These are phyloP conservation scores for Rhyacophila evoluta DNA, from an alignment of 2,888 invertebrate genomes.

Conservation along the genomic window DNA sequence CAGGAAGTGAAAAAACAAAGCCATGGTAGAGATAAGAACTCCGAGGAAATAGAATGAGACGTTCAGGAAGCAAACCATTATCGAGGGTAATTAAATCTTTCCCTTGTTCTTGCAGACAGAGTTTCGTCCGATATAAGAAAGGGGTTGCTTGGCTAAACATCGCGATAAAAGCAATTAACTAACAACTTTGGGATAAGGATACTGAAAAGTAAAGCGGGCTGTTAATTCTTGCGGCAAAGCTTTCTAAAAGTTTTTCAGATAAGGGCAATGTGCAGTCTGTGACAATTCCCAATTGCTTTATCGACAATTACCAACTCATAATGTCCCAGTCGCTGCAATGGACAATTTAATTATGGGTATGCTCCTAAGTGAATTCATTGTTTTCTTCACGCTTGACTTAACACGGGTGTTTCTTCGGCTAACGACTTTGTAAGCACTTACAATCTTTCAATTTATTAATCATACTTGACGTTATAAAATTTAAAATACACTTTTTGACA, in stretches of 20 bases:
- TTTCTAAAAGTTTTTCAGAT: conserved; percentile 19
- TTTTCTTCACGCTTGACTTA: neutral
- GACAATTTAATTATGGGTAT: neutral
- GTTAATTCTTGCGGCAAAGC: conserved; percentile 39
- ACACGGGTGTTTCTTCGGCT: no score
- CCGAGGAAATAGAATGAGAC: conserved; percentile 35
- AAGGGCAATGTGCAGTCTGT: conserved; percentile 30
- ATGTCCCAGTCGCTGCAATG: neutral
- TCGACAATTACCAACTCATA: conserved; percentile 11
- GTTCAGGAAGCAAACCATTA: conserved; percentile 40
- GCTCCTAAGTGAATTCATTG: neutral
- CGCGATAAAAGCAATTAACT: conserved; percentile 51
- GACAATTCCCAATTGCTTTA: conserved; percentile 19
- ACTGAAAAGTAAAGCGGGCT: conserved; percentile 44
- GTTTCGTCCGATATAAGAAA: conserved; percentile 28
- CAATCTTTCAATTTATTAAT: no score
- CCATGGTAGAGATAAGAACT: conserved; percentile 21
- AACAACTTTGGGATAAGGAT: conserved; percentile 46
- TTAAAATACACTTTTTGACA: no score
- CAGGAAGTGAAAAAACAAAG: conserved; percentile 34
- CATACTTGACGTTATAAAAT: no score
- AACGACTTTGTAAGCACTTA: no score
- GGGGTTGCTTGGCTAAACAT: conserved; percentile 39
- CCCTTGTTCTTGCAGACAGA: conserved; percentile 23
- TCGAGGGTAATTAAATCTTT: conserved; percentile 46